phyloP scores from a whole-genome alignment of 2,888 invertebrate genomes.

The Drosophila ustulata region DNA sequence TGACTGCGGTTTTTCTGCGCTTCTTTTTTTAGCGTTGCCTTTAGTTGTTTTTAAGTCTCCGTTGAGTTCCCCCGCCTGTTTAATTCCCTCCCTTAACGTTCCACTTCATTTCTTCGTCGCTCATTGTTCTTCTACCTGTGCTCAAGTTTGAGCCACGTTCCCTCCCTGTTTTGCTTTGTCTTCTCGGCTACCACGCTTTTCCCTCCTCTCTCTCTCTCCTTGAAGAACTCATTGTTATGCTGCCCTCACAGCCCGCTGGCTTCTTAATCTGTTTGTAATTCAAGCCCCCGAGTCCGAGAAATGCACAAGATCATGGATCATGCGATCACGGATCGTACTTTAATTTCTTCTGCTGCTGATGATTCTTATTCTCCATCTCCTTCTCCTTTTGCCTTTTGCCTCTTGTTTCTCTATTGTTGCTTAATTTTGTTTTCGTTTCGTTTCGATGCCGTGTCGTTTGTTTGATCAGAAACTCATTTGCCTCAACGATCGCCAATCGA shows the following conservation, averaged over 20 bases:
- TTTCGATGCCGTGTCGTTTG: slow-evolving; percentile 34
- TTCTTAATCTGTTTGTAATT: slow-evolving; percentile 59
- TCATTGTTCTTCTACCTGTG: slow-evolving; percentile 53
- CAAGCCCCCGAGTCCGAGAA: slow-evolving; percentile 43
- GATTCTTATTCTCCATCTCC: background rate
- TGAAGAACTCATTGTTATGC: slow-evolving; percentile 35
- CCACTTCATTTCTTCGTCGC: slow-evolving; percentile 64
- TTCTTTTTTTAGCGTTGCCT: slow-evolving; percentile 5
- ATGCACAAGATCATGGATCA: slow-evolving; percentile 43
- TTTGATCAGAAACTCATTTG: slow-evolving; percentile 50
- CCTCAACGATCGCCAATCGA: slow-evolving; percentile 36
- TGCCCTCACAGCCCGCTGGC: slow-evolving; percentile 30
- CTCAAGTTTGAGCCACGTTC: slow-evolving; percentile 2
- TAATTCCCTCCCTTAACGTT: slow-evolving; percentile 27
- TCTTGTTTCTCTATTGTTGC: background rate
- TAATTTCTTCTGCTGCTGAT: slow-evolving; percentile 20
- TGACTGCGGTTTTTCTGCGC: slow-evolving; percentile 36
- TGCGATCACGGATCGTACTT: slow-evolving; percentile 42
- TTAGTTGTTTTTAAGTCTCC: background rate
- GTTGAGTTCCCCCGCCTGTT: background rate
- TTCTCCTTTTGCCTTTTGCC: background rate
- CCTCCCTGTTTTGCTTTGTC: background rate
- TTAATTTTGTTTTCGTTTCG: slow-evolving; percentile 38
- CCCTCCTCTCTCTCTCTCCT: background rate
- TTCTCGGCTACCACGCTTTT: background rate